Percentiles rank a stretch among this genome's conserved stretches.
These are phyloP conservation scores for Equus quagga DNA, from an alignment of 2,113 vertebrate species.

Conservation along the genomic window DNA sequence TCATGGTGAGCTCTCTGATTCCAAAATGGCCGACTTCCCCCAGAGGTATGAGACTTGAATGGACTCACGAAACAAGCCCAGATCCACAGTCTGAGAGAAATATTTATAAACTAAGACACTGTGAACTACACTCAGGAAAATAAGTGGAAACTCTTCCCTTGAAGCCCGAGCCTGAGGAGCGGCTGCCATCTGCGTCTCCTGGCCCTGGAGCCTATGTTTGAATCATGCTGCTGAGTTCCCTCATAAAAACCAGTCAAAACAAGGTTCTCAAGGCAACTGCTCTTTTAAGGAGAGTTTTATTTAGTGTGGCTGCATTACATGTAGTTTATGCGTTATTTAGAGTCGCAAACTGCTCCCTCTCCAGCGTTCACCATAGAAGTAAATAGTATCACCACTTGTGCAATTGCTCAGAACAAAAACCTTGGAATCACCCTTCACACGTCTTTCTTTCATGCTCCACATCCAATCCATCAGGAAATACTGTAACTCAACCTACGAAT, in stretches of 20 bases:
- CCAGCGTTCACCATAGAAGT: neutral
- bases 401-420: neutral
- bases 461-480: neutral
- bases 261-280: conserved; percentile 64
- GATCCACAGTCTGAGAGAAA: conserved; percentile 42
- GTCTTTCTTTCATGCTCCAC: neutral
- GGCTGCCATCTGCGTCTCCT: conserved; percentile 79
- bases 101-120: conserved; percentile 62
- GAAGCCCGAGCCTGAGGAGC: conserved; percentile 25
- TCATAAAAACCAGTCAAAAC: conserved; percentile 71
- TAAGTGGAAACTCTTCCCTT: conserved; percentile 23
- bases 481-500: neutral
- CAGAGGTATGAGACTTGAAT: neutral
- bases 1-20: neutral
- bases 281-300: conserved; percentile 67
- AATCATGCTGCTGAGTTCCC: conserved; percentile 42
- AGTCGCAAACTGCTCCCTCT: neutral
- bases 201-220: conserved; percentile 67
- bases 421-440: neutral
- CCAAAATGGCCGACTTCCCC: neutral
- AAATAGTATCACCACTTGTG: neutral
- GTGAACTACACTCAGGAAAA: conserved; percentile 52
- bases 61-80: neutral
- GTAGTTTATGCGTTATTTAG: neutral
- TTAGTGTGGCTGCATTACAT: neutral